Percentiles rank a stretch among this genome's conserved stretches.
Conservation (phyloP, 1,140 invertebrate genomes). For the Brachionus rotundiformis region DNA sequence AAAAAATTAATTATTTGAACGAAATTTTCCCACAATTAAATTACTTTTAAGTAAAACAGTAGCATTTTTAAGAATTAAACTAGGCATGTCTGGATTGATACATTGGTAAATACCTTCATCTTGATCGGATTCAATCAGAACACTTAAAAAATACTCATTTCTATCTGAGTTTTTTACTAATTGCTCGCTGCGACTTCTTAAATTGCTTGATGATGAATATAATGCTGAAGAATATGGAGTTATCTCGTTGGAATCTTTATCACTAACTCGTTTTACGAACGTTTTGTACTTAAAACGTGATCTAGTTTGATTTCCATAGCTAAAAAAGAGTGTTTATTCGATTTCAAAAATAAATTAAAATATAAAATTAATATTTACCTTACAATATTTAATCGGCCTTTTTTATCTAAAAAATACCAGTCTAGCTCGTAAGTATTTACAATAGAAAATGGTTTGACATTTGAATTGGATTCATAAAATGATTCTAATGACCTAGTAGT, state of each 20-base stretch:
- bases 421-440: slow-evolving; percentile 46
- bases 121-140: slow-evolving; percentile 38
- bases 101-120: slow-evolving; percentile 49
- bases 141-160: slow-evolving; percentile 19
- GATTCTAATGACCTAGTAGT: neutral
- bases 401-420: slow-evolving; percentile 52
- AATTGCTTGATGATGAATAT: neutral
- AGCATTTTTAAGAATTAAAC: slow-evolving; percentile 34
- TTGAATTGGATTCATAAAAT: neutral
- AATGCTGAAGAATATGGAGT: neutral
- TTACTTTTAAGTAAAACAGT: slow-evolving; percentile 31
- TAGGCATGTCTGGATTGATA: slow-evolving; percentile 46
- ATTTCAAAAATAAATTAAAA: neutral
- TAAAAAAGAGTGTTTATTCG: neutral
- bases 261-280: neutral
- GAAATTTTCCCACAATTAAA: no score
- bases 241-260: neutral
- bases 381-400: slow-evolving; percentile 41
- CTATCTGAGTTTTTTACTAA: neutral
- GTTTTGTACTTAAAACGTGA: slow-evolving; percentile 41
- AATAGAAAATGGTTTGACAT: neutral
- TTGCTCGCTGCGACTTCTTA: neutral
- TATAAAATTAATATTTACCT: neutral
- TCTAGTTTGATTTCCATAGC: slow-evolving; percentile 39
- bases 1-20: neutral